Conservation (phyloP, 2,797 vertebrate species). For the Microchirus variegatus region DNA sequence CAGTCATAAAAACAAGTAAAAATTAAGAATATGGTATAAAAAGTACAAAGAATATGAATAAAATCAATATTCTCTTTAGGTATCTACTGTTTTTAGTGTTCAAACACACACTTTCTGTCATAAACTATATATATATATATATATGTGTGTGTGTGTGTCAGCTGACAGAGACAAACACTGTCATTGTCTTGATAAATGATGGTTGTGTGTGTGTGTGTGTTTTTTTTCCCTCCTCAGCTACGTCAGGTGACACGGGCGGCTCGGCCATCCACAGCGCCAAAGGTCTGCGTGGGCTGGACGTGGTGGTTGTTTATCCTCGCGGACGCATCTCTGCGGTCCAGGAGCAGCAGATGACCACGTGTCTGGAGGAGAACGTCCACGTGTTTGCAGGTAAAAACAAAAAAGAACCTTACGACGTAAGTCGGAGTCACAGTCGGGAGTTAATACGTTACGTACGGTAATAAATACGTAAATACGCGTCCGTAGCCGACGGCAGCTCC, state of each 20-base stretch:
- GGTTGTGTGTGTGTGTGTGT: background rate
- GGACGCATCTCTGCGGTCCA: constrained; percentile 87
- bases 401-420: background rate
- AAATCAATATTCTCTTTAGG: no score
- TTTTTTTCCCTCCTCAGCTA: constrained; percentile 79
- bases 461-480: background rate
- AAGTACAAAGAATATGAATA: no score
- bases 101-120: no score
- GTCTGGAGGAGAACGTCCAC: constrained; percentile 87
- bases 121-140: no score
- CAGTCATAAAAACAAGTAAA: no score
- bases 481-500: constrained; percentile 87
- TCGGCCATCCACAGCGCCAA: constrained; percentile 89
- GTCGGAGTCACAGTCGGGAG: no score
- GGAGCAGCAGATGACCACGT: constrained; percentile 94
- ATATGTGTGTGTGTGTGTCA: no score
- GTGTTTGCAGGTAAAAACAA: constrained; percentile 86
- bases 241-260: constrained; percentile 94
- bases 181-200: background rate
- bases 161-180: no score
- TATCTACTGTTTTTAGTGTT: no score
- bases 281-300: constrained; percentile 84
- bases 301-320: constrained; percentile 89
- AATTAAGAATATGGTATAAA: no score
- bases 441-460: no score